Evolutionary conservation across 2,888 invertebrate species (phyloP), one percentile per base, ranked within the genome.

Genomic region (Epinotia ramella): DNA sequence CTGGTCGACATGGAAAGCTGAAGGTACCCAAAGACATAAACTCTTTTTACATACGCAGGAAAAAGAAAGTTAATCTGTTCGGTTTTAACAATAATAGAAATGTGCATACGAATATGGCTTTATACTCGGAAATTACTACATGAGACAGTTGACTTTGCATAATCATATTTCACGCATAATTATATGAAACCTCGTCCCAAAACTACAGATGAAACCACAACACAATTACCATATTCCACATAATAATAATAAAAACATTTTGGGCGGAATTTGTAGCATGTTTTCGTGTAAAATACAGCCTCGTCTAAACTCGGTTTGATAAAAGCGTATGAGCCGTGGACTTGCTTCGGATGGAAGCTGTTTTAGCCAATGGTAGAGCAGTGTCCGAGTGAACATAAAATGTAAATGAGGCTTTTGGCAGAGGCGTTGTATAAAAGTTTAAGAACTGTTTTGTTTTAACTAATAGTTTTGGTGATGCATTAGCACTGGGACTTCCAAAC

Each of bases 181-280:
- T 24, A 49, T 33, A 66, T 53, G 70, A 60, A 66, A 75, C 60
- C 49, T 56, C 56, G 28, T 56, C 59, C 74, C 64, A 70, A 75
- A 75, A 71, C 75, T 75, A 71, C 75, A 71, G 44, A 68, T 57
- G 63, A 53, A 59, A 70, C 63, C 69, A 49, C 69, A 44, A 71
- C 70, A 60, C 59, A 70, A 75, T 75, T 75, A 62, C 75, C 75
- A 75, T 75, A 75, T 71, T 56, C 70, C 53, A 75, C 68, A 73
- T 46, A 66, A 75, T 75, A 70, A 74, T 74, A 74, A 75, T 75
- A 74, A 74, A 74, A 70, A 75, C 53, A 66, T 59, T 60, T 70
- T 75, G 60, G 28, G 73, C 49, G 18, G 46, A 44, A 67, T 46
- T 60, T 49, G 60, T 63, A 73, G 18, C 28, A 46, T 46, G 40